phyloP scores from a whole-genome alignment of 1,140 invertebrate genomes.

The Rhysida immarginata region DNA sequence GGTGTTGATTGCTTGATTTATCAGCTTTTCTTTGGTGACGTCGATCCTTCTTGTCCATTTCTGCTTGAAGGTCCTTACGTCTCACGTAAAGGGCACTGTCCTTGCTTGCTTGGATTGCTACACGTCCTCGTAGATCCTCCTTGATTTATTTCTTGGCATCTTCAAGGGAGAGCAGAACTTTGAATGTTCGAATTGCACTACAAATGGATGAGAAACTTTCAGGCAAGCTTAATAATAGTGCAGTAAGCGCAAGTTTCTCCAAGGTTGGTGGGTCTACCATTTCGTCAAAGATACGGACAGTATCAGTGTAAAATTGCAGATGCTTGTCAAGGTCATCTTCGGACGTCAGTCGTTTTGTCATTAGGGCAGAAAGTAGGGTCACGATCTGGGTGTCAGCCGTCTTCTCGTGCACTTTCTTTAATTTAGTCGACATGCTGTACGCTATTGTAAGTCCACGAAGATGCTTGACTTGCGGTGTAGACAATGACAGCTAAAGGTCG shows the following conservation, averaged over 20 bases:
- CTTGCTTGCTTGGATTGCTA: neutral
- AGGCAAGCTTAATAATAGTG: constrained; percentile 1
- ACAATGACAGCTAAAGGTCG: neutral
- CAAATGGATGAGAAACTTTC: constrained; percentile 2
- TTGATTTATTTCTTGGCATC: neutral
- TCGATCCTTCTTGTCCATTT: neutral
- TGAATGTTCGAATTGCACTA: neutral
- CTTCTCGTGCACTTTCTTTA: neutral
- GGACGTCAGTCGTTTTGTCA: neutral
- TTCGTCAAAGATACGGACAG: neutral
- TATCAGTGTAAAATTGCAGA: constrained; percentile 1
- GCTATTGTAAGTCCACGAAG: neutral
- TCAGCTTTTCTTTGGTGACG: neutral
- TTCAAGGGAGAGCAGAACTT: neutral
- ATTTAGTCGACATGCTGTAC: neutral
- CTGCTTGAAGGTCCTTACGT: neutral
- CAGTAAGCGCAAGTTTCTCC: neutral
- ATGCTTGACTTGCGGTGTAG: neutral
- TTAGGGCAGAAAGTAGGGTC: neutral
- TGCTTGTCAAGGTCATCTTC: constrained; percentile 5
- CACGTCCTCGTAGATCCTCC: neutral
- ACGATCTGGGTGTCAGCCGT: neutral
- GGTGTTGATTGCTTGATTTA: neutral
- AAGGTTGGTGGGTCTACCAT: neutral
- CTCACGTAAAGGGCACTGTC: neutral